A percentile compares a stretch with the other conserved stretches of the same genome.
Evolutionary conservation across 2,113 vertebrate species (phyloP).

Genomic region (Tonatia bakeri): DNA sequence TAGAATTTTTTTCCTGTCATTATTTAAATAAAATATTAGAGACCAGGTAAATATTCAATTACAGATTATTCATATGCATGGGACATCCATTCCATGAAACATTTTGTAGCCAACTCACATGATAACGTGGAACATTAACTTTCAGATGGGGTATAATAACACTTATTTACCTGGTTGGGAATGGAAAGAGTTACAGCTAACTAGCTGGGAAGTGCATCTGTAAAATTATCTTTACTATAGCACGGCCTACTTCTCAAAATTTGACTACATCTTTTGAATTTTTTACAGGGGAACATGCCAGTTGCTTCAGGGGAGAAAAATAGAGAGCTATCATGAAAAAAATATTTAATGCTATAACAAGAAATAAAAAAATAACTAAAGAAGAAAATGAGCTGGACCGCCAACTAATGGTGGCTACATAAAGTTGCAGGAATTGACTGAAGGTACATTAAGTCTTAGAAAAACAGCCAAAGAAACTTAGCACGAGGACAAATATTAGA

Average conservation of each 20-base stretch:
- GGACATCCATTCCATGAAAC: background rate
- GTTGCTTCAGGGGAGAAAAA: background rate
- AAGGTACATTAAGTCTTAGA: background rate
- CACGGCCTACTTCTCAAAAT: background rate
- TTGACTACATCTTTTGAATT: background rate
- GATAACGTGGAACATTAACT: background rate
- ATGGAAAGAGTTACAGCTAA: background rate
- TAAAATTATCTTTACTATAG: background rate
- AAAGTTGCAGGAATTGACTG: background rate
- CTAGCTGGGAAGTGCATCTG: background rate
- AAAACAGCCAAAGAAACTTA: background rate
- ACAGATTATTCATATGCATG: background rate
- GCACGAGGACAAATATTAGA: background rate
- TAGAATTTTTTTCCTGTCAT: background rate
- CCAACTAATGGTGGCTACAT: background rate
- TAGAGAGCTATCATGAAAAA: background rate
- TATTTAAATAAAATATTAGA: slow-evolving; percentile 34
- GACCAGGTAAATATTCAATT: background rate
- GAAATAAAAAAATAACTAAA: background rate
- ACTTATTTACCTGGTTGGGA: background rate
- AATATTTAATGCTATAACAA: background rate
- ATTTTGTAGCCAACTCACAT: background rate
- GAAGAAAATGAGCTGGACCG: background rate
- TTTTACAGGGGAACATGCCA: background rate
- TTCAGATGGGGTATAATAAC: background rate